These are phyloP conservation scores for Misgurnus mizolepis DNA, from an alignment of 2,113 vertebrate species.

Conservation along the genomic window DNA sequence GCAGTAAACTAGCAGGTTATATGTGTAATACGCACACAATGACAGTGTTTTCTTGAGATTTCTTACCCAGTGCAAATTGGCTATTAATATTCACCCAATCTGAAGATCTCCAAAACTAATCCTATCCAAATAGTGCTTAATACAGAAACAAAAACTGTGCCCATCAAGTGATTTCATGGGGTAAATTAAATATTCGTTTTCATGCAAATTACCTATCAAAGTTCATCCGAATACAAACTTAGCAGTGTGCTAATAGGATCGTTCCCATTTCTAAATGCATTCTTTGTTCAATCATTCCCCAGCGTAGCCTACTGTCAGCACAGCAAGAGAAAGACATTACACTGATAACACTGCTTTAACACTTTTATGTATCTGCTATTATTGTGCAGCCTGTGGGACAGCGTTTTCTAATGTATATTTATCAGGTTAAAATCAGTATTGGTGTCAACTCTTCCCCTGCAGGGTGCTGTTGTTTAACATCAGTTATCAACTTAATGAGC, in stretches of 20 bases:
- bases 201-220: no score
- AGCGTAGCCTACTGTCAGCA: not conserved
- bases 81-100: no score
- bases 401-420: conserved; percentile 47
- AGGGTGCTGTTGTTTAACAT: conserved; percentile 35
- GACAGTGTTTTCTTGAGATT: no score
- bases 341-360: conserved; percentile 25
- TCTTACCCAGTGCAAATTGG: no score
- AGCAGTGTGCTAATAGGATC: not conserved
- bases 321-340: conserved; percentile 17
- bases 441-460: conserved; percentile 36
- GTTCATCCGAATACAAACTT: not conserved
- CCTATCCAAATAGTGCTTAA: no score
- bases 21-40: no score
- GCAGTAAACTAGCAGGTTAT: no score
- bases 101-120: no score
- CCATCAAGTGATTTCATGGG: no score
- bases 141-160: no score
- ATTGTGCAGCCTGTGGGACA: conserved; percentile 18
- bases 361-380: conserved; percentile 19
- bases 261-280: not conserved
- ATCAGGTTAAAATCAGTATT: conserved; percentile 37
- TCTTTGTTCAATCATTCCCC: not conserved
- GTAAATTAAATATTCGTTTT: no score
- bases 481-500: conserved; percentile 43